phyloP scores from a whole-genome alignment of 2,888 invertebrate genomes.

The Drosophila rellima region DNA sequence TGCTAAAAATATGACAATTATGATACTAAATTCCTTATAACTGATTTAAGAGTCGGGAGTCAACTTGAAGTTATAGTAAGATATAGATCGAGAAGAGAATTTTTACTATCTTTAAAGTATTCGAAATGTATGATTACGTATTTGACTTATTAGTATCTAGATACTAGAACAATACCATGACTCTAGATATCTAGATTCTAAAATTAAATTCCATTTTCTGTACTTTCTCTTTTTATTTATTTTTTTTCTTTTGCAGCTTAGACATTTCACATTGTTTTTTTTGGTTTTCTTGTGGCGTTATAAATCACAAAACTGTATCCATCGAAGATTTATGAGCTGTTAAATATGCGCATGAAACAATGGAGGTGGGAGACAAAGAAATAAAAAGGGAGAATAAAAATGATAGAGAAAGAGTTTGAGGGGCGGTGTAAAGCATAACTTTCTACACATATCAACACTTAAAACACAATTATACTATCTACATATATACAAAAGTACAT shows the following conservation, averaged over 20 bases:
- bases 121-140: too few relatives aligned
- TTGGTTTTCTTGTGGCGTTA: constrained; percentile 55
- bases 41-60: constrained; percentile 11
- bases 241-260: not conserved
- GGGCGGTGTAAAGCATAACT: not conserved
- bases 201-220: not conserved
- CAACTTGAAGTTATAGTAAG: not conserved
- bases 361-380: not conserved
- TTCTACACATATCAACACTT: constrained; percentile 48
- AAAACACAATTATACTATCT: constrained; percentile 61
- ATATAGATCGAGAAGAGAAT: too few relatives aligned
- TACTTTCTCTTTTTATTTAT: not conserved
- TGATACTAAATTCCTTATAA: constrained; percentile 42
- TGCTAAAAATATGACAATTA: constrained; percentile 44
- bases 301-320: constrained; percentile 76
- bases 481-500: constrained; percentile 11
- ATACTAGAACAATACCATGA: too few relatives aligned
- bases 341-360: constrained; percentile 65
- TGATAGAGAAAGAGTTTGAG: not conserved
- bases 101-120: too few relatives aligned
- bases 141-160: too few relatives aligned
- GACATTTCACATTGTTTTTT: constrained; percentile 24
- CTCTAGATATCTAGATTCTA: not conserved
- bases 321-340: constrained; percentile 83
- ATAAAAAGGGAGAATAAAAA: not conserved